Evolutionary conservation across 2,797 vertebrate species (phyloP).

Genomic region (Phyllotis vaccarum): DNA sequence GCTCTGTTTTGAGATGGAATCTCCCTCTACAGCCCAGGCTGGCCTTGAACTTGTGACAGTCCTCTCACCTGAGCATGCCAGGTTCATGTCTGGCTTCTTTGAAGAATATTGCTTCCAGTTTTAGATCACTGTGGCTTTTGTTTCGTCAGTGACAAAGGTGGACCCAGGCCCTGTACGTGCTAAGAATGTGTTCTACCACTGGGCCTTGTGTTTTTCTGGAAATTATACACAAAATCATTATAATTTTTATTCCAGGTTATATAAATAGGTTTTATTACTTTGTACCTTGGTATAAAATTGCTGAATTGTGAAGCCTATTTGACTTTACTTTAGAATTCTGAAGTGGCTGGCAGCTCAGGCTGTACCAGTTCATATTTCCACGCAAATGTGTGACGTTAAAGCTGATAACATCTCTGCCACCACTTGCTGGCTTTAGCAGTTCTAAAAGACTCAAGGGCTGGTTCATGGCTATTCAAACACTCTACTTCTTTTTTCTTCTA

Average conservation of each 20-base stretch:
- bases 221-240: not conserved
- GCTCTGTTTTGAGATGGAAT: not conserved
- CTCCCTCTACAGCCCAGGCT: not conserved
- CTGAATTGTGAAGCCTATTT: not conserved
- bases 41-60: not conserved
- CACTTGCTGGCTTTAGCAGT: not conserved
- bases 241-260: not conserved
- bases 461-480: not conserved
- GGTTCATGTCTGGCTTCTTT: not conserved
- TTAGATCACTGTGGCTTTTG: not conserved
- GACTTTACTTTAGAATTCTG: constrained; percentile 35
- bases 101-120: not conserved
- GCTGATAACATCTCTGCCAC: not conserved
- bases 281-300: not conserved
- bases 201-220: not conserved
- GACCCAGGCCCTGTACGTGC: not conserved
- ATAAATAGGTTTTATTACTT: not conserved
- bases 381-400: not conserved
- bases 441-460: not conserved
- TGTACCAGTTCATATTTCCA: not conserved
- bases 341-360: not conserved
- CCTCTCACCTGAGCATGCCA: not conserved
- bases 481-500: constrained; percentile 16
- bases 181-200: not conserved
- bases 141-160: not conserved